phyloP scores from a whole-genome alignment of 2,113 vertebrate species.

The Saccopteryx bilineata region DNA sequence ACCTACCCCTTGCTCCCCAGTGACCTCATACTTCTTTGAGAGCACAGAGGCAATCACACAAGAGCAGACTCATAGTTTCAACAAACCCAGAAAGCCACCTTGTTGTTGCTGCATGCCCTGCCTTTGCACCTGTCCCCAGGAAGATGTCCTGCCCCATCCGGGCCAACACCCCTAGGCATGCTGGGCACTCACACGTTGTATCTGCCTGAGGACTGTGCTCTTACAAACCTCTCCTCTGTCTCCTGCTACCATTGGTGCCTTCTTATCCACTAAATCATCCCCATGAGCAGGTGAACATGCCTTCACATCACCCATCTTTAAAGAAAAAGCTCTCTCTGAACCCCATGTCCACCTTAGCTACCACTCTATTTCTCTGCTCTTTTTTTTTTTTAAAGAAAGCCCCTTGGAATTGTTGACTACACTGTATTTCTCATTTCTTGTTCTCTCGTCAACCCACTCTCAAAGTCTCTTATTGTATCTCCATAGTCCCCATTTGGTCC shows the following conservation, averaged over 20 bases:
- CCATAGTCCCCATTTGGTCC: background rate
- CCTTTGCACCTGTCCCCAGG: background rate
- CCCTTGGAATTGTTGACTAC: background rate
- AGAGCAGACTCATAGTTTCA: background rate
- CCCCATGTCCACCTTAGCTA: too few relatives aligned
- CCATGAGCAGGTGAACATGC: background rate
- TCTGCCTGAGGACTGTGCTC: background rate
- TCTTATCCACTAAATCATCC: background rate
- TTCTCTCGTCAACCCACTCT: background rate
- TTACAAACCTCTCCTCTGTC: background rate
- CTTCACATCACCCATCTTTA: background rate
- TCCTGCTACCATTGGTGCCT: background rate
- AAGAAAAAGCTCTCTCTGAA: background rate
- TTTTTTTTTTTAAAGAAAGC: background rate
- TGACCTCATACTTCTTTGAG: background rate
- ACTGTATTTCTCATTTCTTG: background rate
- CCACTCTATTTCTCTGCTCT: background rate
- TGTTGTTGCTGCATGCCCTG: background rate
- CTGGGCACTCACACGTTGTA: accelerated
- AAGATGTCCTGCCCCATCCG: background rate
- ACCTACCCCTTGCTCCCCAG: too few relatives aligned
- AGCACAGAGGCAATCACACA: background rate
- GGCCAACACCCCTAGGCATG: background rate
- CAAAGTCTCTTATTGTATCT: background rate
- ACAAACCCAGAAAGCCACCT: background rate